phyloP scores from a whole-genome alignment of 2,113 vertebrate genomes.

The Onychostoma macrolepis region DNA sequence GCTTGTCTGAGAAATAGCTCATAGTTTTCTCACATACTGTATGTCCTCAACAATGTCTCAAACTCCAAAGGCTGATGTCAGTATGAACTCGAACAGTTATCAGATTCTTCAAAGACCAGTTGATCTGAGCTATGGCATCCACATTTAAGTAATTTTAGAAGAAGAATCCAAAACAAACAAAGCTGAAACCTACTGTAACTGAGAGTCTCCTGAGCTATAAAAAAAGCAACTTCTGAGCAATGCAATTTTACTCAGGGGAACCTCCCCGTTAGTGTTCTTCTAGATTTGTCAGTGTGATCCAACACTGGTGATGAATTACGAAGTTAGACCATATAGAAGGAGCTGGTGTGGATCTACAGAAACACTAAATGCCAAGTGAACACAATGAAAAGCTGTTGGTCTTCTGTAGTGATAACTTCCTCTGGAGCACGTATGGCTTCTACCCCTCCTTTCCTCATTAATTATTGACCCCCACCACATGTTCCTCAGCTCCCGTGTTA shows the following conservation, averaged over 20 bases:
- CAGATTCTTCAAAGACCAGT: background rate
- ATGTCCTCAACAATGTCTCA: background rate
- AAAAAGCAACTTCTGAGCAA: background rate
- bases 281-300: background rate
- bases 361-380: constrained; percentile 23
- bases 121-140: background rate
- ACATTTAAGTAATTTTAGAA: background rate
- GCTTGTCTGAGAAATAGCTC: background rate
- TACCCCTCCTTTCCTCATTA: constrained; percentile 35
- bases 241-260: background rate
- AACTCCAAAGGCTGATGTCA: background rate
- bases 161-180: background rate
- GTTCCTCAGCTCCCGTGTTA: constrained; percentile 9
- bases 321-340: background rate
- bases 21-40: background rate
- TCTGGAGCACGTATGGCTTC: constrained; percentile 28
- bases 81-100: background rate
- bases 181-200: background rate
- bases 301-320: constrained; percentile 5
- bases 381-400: constrained; percentile 24
- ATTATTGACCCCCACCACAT: constrained; percentile 50
- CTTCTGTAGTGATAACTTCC: constrained; percentile 27
- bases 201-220: background rate
- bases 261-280: background rate
- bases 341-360: constrained; percentile 5